Evolutionary conservation across 1,140 invertebrate species (phyloP).

Genomic region (Paralvinella palmiformis): DNA sequence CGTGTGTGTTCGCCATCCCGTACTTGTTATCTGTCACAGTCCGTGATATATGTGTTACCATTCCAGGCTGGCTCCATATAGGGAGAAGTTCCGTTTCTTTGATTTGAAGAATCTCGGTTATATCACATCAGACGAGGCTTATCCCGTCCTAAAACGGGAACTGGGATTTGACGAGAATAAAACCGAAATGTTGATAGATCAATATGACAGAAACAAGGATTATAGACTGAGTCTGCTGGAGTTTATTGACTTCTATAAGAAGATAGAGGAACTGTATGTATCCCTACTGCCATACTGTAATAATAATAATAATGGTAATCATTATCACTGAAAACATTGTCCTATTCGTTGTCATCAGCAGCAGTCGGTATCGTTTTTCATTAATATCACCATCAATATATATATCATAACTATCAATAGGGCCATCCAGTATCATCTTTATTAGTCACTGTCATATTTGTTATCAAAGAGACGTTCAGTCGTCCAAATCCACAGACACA

Average conservation of each 20-base stretch:
- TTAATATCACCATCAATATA: too few species aligned
- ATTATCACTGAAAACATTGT: neutral
- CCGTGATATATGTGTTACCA: neutral
- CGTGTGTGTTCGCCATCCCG: neutral
- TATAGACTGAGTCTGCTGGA: constrained; percentile 11
- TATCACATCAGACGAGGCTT: constrained; percentile 15
- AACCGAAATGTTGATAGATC: constrained; percentile 11
- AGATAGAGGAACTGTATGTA: constrained; percentile 16
- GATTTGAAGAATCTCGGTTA: constrained; percentile 6
- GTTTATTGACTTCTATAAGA: constrained; percentile 16
- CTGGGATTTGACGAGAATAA: constrained; percentile 15
- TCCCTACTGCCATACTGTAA: neutral
- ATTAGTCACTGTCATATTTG: neutral
- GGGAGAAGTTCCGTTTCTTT: constrained; percentile 9
- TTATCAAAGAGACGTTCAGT: neutral
- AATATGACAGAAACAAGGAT: constrained; percentile 15
- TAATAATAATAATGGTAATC: neutral
- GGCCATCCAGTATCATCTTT: too few species aligned
- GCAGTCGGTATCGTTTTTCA: too few species aligned
- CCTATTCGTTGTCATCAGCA: neutral
- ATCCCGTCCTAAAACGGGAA: constrained; percentile 6
- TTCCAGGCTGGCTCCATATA: neutral
- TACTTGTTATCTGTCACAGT: neutral
- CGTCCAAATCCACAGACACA: too few species aligned
- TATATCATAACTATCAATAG: too few species aligned